Percentiles rank a stretch among this genome's conserved stretches.
phyloP scores from a whole-genome alignment of 2,888 invertebrate genomes.

The Timandra comae region DNA sequence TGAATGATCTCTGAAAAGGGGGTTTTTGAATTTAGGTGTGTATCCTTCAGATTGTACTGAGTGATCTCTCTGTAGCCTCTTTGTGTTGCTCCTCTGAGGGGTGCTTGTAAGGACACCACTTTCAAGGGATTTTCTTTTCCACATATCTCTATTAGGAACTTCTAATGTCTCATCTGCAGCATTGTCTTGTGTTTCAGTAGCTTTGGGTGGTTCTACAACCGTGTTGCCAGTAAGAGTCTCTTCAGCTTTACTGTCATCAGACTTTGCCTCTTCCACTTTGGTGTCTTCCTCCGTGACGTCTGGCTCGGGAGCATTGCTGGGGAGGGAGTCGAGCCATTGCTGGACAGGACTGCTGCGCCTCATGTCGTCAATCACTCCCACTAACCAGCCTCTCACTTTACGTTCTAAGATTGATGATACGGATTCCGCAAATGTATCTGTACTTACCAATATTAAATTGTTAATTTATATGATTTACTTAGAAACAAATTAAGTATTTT shows the following conservation, averaged over 20 bases:
- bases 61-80: slow-evolving; percentile 59
- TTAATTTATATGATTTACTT: no score
- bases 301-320: slow-evolving; percentile 32
- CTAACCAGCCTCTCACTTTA: slow-evolving; percentile 68
- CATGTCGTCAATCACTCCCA: slow-evolving; percentile 75
- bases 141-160: slow-evolving; percentile 49
- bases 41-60: slow-evolving; percentile 70
- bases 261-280: slow-evolving; percentile 33
- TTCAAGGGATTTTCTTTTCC: slow-evolving; percentile 60
- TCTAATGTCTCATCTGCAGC: slow-evolving; percentile 45
- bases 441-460: no score
- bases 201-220: slow-evolving; percentile 42
- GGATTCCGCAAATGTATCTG: slow-evolving; percentile 67
- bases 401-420: slow-evolving; percentile 66
- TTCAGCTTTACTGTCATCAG: slow-evolving; percentile 55
- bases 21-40: slow-evolving; percentile 61
- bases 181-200: slow-evolving; percentile 22
- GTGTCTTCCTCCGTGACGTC: slow-evolving; percentile 27
- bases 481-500: no score
- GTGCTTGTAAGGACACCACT: slow-evolving; percentile 48
- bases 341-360: slow-evolving; percentile 82
- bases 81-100: slow-evolving; percentile 39
- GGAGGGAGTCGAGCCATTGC: slow-evolving; percentile 85
- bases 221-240: slow-evolving; percentile 55
- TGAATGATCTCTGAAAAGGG: slow-evolving; percentile 66